Evolutionary conservation across 2,888 invertebrate species (phyloP).

Genomic region (Xanthia togata): DNA sequence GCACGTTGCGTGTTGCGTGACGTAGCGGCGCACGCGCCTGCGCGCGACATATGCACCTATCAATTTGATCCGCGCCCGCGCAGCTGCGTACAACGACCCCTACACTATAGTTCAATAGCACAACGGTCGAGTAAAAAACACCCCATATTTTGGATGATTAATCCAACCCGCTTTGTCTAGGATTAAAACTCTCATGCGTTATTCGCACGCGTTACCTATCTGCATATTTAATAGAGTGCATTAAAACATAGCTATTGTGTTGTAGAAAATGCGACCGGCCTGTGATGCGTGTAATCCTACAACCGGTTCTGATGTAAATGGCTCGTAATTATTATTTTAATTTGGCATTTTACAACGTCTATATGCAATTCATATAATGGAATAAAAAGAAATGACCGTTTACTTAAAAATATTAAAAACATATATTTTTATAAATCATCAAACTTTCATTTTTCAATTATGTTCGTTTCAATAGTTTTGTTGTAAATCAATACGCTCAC

Average conservation of each 20-base stretch:
- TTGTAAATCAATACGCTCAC: conserved; percentile 41
- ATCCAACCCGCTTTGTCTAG: conserved; percentile 85
- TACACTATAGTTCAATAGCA: conserved; percentile 65
- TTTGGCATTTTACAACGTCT: conserved; percentile 11
- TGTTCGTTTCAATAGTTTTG: not conserved
- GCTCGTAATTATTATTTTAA: conserved; percentile 67
- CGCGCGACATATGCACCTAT: conserved; percentile 82
- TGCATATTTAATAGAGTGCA: conserved; percentile 81
- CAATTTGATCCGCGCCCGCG: conserved; percentile 87
- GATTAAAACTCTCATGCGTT: conserved; percentile 76
- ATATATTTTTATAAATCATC: not conserved
- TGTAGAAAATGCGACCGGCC: conserved; percentile 57
- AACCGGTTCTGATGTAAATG: conserved; percentile 70
- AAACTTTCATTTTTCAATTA: conserved; percentile 9
- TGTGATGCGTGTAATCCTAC: conserved; percentile 68
- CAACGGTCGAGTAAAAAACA: conserved; percentile 70
- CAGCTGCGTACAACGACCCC: conserved; percentile 88
- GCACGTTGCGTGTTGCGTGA: conserved; percentile 77
- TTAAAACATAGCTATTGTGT: conserved; percentile 80
- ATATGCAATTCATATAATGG: not conserved
- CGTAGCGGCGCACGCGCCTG: conserved; percentile 77
- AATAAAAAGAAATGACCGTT: not conserved
- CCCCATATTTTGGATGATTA: conserved; percentile 86
- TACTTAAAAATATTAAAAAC: not conserved
- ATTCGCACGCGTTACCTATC: conserved; percentile 83